These are phyloP conservation scores for Mayetiola destructor DNA, from an alignment of 2,888 invertebrate genomes.

Conservation along the genomic window DNA sequence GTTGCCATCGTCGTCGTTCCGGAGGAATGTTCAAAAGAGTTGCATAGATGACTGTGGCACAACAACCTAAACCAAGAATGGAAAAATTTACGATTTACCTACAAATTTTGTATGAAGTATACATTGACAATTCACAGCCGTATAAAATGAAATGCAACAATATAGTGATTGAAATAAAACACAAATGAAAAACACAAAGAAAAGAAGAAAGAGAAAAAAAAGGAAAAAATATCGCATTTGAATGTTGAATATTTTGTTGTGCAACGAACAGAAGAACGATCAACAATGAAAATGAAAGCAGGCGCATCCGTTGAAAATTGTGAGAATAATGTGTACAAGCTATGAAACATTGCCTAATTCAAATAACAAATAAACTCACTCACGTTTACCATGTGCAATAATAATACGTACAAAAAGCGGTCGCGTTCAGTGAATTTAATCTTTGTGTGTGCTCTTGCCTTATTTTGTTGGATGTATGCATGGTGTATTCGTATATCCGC, in stretches of 20 bases:
- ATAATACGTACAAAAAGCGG: no score
- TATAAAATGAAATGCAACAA: no score
- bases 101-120: neutral
- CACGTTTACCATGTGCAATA: no score
- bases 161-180: no score
- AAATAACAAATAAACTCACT: no score
- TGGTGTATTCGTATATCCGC: no score
- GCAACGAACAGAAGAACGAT: neutral
- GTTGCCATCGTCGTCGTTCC: neutral
- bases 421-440: no score
- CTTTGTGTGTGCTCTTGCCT: no score
- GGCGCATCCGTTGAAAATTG: conserved; percentile 5
- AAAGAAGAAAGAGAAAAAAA: neutral
- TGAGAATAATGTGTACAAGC: no score
- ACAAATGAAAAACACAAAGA: conserved; percentile 3
- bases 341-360: no score
- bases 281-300: conserved; percentile 6
- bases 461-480: no score
- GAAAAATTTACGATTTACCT: neutral
- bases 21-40: neutral
- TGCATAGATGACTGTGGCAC: conserved; percentile 1
- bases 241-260: neutral
- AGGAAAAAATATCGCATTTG: neutral
- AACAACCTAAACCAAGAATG: neutral
- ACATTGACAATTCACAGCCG: no score